Conservation (phyloP, 2,797 vertebrate species). For the Semaprochilodus insignis region DNA sequence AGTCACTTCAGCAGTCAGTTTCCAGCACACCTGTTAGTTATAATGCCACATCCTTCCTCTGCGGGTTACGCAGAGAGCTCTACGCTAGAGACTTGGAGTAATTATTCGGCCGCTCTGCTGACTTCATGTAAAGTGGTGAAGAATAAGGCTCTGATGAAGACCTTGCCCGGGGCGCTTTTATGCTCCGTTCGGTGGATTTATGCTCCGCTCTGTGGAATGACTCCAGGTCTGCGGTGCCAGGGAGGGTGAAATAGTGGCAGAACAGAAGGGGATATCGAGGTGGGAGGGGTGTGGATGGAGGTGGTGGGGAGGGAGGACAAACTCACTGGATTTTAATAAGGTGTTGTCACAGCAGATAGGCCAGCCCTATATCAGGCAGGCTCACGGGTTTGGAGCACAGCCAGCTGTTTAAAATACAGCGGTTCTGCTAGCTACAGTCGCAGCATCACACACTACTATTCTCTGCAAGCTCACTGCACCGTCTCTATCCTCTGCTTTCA, state of each 20-base stretch:
- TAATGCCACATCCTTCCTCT: conserved; percentile 12
- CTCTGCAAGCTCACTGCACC: conserved; percentile 33
- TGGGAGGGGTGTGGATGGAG: not conserved
- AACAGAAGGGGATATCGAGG: conserved; percentile 36
- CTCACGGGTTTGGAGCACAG: conserved; percentile 68
- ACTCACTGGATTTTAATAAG: conserved; percentile 76
- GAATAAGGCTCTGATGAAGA: conserved; percentile 76
- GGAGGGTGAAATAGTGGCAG: conserved; percentile 54
- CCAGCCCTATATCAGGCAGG: conserved; percentile 69
- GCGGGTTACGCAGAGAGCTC: conserved; percentile 57
- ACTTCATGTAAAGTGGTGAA: conserved; percentile 78
- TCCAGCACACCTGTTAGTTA: conserved; percentile 34
- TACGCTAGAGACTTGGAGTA: conserved; percentile 65
- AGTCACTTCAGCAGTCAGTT: not conserved
- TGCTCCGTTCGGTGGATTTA: conserved; percentile 72
- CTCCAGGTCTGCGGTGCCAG: conserved; percentile 55
- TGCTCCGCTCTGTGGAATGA: conserved; percentile 68
- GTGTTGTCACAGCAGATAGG: conserved; percentile 75
- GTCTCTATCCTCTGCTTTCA: not conserved
- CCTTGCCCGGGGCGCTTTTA: conserved; percentile 78
- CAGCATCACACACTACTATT: conserved; percentile 51
- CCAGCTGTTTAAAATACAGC: conserved; percentile 66
- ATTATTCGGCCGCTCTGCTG: conserved; percentile 76
- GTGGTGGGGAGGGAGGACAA: conserved; percentile 65
- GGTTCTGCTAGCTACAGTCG: conserved; percentile 61